Evolutionary conservation across 2,113 vertebrate genomes (phyloP), one percentile per base, ranked within the genome.

Genomic region (Sinosuthora webbiana): DNA sequence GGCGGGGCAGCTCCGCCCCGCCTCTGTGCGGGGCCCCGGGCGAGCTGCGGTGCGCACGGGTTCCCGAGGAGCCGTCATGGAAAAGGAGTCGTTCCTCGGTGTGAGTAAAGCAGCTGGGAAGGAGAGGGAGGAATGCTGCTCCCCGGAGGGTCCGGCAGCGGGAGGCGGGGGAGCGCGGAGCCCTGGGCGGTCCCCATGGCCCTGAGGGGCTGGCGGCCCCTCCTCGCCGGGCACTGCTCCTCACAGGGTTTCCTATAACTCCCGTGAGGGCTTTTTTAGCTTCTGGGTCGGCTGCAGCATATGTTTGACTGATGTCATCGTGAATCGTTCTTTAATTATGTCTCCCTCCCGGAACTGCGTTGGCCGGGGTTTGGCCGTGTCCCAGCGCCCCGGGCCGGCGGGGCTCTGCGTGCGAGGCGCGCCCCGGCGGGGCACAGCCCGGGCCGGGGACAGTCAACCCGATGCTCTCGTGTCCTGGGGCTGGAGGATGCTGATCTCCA

Each of bases 191-290:
- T 10, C 5, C 8, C 39, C 59, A 1, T 35, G 6, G 11, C 37
- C 13, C 44, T 3, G 25, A 1, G 22, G 28, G 31, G 25, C 55
- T 5, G 70, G 42, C 35, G 8, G 55, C 17, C 20, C 1, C 27
- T 7, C 11, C 52, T 25, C 13, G 18, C 64, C 22, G 42, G 27
- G 12, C 1, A 0, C 53, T 9, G 50, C n/a, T 45, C 27, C 8
- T 33, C 50, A 0, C 19, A 8, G 25, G 1, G 18, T 5, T 47
- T 52, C 57, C 42, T 24, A 1, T 18, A 1, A 2, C 14, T 41
- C 24, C 68, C 33, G 13, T 2, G 27, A 6, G 3, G 11, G n/a
- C 0, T 62, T 18, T 22, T 28, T 50, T 25, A 53, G 59, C 60
- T 53, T 50, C 55, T 47, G 60, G 55, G 59, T 31, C 31, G 52